These are phyloP conservation scores for Hiodon alosoides DNA, from an alignment of 2,113 vertebrate genomes.

Conservation along the genomic window DNA sequence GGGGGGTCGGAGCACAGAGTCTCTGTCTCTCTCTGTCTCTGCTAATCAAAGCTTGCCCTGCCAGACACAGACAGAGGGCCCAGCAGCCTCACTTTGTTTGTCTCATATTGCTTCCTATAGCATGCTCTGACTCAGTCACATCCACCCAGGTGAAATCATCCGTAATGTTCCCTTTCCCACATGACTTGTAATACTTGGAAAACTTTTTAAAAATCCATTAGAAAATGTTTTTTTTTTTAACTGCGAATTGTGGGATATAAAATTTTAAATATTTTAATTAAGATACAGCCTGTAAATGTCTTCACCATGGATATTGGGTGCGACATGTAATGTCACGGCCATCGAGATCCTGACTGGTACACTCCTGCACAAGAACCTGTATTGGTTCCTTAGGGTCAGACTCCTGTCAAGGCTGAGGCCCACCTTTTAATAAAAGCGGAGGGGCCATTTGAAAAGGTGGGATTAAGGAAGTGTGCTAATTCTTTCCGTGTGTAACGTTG, in stretches of 20 bases:
- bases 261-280: no score
- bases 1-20: neutral
- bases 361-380: no score
- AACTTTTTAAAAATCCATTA: no score
- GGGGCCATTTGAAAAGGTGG: neutral
- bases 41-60: conserved; percentile 2
- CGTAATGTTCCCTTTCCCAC: neutral
- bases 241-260: no score
- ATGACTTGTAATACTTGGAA: neutral
- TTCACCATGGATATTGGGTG: no score
- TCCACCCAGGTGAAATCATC: neutral
- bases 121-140: neutral
- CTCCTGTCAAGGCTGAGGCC: neutral
- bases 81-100: neutral
- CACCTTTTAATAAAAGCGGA: neutral
- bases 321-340: no score
- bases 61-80: neutral
- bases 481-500: conserved; percentile 5
- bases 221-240: no score
- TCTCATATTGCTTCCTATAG: neutral
- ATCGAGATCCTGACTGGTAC: no score
- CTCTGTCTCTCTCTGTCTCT: conserved; percentile 20
- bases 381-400: neutral
- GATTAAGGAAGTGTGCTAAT: conserved; percentile 12
- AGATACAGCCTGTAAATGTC: no score